Percentiles rank a stretch among this genome's conserved stretches.
Evolutionary conservation across 2,113 vertebrate species (phyloP).

Genomic region (Etia nguti): DNA sequence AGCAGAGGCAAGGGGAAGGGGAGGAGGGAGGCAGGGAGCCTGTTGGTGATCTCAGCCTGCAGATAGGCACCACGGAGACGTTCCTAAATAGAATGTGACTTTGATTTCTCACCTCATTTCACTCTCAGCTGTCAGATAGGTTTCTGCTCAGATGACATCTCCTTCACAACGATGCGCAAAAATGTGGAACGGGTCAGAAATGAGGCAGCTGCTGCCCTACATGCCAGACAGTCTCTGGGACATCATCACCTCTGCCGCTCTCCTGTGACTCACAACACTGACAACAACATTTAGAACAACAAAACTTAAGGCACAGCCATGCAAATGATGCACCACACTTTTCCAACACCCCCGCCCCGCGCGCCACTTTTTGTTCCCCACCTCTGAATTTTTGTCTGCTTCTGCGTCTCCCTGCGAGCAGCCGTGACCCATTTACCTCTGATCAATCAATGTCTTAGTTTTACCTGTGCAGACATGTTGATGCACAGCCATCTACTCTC

Average conservation of each 20-base stretch:
- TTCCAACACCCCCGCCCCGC: neutral
- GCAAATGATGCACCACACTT: conserved; percentile 43
- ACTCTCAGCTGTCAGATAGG: conserved; percentile 75
- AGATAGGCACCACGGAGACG: conserved; percentile 57
- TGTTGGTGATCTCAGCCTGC: conserved; percentile 60
- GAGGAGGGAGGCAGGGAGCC: neutral
- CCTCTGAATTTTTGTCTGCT: conserved; percentile 7
- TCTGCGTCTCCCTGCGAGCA: conserved; percentile 2
- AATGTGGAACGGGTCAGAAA: conserved; percentile 67
- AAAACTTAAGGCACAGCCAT: conserved; percentile 37
- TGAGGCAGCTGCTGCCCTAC: conserved; percentile 73
- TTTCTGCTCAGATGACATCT: conserved; percentile 71
- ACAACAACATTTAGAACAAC: conserved; percentile 40
- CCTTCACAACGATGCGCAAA: conserved; percentile 57
- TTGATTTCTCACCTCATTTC: conserved; percentile 80
- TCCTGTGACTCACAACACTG: conserved; percentile 47
- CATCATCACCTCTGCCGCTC: conserved; percentile 59
- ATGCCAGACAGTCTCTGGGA: conserved; percentile 51
- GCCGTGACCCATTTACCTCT: conserved; percentile 51
- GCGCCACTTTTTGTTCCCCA: neutral
- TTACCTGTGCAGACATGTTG: conserved; percentile 40
- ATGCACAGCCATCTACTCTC: conserved; percentile 21
- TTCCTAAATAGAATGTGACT: conserved; percentile 71
- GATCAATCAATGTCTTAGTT: conserved; percentile 28
- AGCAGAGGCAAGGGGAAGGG: neutral